Base-by-base conservation (phyloP, 2,888 invertebrate genomes). In the Galerucella nymphaeae region DNA sequence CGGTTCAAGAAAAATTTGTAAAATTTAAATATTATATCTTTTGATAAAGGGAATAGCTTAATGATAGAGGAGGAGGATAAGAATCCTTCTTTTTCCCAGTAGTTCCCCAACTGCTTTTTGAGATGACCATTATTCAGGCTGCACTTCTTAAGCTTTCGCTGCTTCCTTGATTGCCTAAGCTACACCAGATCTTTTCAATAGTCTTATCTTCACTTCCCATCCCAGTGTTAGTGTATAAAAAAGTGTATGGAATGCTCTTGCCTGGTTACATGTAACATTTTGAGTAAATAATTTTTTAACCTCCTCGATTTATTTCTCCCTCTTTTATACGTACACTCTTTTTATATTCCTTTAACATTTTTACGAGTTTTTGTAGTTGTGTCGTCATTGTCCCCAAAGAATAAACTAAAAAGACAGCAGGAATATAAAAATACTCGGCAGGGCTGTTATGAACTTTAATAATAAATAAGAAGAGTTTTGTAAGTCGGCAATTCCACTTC, bases 401-500 rank as follows among this genome's bases (percentile, higher is more conserved):
- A 45, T 42, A 42, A 62, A 69, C 50, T 50, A 69, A 69, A 69
- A 69, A 62, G 61, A 69, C 69, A 45, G 18, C 53, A 59, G 41
- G 53, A 68, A 42, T 45, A 42, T 69, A 69, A 69, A 69, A 69
- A 69, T 62, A 55, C 69, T 69, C 69, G 38, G 53, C 23, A 23
- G 70, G 64, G 58, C 67, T 64, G 62, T 75, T 75, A 70, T 66
- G 70, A 72, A 69, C 65, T 73, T 73, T 66, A 75, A 75, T 75
- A 75, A 75, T 75, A 75, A 75, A 73, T 74, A 74, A 59, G 64
- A 58, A 42, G 73, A 74, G 69, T 58, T 71, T 73, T 67, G 70
- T 70, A 75, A 75, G 70, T 72, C 75, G 66, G 70, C 76, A 64
- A 70, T 59, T 71, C 72, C 67, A 55, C 66, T 53, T 70, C 73